These are phyloP conservation scores for Lathamus discolor DNA, from an alignment of 2,113 vertebrate genomes.

Conservation along the genomic window DNA sequence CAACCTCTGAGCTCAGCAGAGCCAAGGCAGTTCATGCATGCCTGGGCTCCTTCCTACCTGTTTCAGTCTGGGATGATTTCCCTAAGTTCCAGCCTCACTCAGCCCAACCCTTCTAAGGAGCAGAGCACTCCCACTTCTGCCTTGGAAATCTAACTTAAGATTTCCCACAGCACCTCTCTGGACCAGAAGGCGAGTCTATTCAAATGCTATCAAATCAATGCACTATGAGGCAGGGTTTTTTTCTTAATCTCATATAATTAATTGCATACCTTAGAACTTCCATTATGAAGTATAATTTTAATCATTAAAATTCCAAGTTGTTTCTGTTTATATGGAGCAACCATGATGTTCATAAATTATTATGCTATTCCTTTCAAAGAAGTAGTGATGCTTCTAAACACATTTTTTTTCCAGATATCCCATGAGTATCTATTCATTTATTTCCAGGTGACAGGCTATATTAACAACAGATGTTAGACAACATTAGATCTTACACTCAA, in stretches of 20 bases:
- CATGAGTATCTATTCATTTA: not conserved
- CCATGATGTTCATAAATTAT: not conserved
- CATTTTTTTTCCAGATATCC: not conserved
- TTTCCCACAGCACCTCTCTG: not conserved
- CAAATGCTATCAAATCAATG: not conserved
- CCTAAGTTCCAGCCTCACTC: not conserved
- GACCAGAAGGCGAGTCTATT: not conserved
- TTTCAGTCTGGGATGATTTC: not conserved
- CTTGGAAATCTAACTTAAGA: not conserved
- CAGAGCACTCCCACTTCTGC: not conserved
- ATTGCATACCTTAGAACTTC: not conserved
- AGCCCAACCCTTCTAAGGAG: not conserved
- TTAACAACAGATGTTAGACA: slow-evolving; percentile 34
- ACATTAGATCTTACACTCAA: not conserved
- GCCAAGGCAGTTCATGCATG: not conserved
- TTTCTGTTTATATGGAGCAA: not conserved
- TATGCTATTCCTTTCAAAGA: not conserved
- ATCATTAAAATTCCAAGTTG: not conserved
- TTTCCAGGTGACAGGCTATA: slow-evolving; percentile 28
- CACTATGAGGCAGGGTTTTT: not conserved
- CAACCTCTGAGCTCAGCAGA: not conserved
- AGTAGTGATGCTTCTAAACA: not conserved
- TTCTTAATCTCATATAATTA: not conserved
- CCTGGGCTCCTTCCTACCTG: not conserved
- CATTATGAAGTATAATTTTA: not conserved